Conservation (phyloP, 2,797 vertebrate genomes). For the Rhinella marina region DNA sequence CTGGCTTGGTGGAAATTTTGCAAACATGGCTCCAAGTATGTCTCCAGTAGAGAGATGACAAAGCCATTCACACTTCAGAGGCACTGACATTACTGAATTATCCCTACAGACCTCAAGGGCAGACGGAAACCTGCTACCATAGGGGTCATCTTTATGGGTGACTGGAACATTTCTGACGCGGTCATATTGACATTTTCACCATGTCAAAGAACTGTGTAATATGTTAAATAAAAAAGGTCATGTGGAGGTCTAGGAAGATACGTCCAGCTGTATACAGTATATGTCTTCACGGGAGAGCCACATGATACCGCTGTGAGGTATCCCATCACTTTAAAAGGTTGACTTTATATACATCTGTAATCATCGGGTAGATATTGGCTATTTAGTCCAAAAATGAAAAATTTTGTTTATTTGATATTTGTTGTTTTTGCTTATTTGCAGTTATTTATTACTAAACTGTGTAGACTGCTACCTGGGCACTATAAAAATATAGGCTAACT, state of each 20-base stretch:
- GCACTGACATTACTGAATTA: conserved; percentile 42
- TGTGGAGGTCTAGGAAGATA: background rate
- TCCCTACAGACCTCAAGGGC: background rate
- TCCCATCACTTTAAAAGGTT: too few species aligned
- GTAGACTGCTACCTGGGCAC: too few species aligned
- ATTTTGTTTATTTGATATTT: too few species aligned
- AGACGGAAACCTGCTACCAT: conserved; percentile 29
- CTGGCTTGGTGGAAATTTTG: background rate
- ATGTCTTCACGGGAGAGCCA: too few species aligned
- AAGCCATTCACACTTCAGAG: conserved; percentile 39
- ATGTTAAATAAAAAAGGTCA: conserved; percentile 11
- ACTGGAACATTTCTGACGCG: background rate
- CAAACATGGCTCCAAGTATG: conserved; percentile 3
- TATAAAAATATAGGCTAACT: too few species aligned
- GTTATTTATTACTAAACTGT: too few species aligned
- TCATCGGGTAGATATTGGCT: too few species aligned
- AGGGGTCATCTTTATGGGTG: conserved; percentile 38
- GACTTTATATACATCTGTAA: too few species aligned
- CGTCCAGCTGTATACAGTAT: background rate
- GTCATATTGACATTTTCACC: conserved; percentile 42
- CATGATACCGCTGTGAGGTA: too few species aligned
- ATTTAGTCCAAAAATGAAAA: too few species aligned
- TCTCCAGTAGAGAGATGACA: conserved; percentile 34
- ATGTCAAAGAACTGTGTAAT: conserved; percentile 36
- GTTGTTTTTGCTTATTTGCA: too few species aligned